These are phyloP conservation scores for Agrilus cyanescens DNA, from an alignment of 2,888 invertebrate species.

Conservation along the genomic window DNA sequence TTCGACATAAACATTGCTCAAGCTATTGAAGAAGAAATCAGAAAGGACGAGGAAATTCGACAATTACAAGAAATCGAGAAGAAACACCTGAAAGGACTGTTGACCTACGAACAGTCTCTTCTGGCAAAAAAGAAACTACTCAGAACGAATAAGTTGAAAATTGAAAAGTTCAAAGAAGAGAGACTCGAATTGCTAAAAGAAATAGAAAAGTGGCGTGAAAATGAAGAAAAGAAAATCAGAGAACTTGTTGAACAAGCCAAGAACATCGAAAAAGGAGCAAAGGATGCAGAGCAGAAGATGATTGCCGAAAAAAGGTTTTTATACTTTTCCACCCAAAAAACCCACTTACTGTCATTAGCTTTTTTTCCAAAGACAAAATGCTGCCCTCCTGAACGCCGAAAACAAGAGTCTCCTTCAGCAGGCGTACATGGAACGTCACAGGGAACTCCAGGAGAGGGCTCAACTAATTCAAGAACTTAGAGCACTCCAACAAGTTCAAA, in stretches of 20 bases:
- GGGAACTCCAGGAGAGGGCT: conserved; percentile 30
- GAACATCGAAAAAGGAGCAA: conserved; percentile 37
- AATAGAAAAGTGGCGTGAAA: conserved; percentile 40
- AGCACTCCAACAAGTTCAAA: conserved; percentile 28
- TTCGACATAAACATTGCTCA: conserved; percentile 35
- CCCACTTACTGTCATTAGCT: too few relatives aligned
- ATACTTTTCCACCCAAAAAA: too few relatives aligned
- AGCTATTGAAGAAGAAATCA: conserved; percentile 36
- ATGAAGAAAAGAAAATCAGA: conserved; percentile 40
- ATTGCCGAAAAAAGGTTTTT: conserved; percentile 39
- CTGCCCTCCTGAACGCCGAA: conserved; percentile 39
- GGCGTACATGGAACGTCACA: conserved; percentile 26
- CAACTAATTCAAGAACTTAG: conserved; percentile 35
- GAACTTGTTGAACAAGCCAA: conserved; percentile 37
- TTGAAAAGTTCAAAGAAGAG: conserved; percentile 40
- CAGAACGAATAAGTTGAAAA: conserved; percentile 40
- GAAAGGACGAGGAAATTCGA: conserved; percentile 38
- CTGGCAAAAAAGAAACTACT: conserved; percentile 41
- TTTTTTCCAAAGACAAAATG: conserved; percentile 26
- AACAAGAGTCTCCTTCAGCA: conserved; percentile 30
- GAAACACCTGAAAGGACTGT: conserved; percentile 45
- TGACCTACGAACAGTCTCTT: conserved; percentile 47
- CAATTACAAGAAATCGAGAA: conserved; percentile 42
- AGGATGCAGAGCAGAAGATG: conserved; percentile 41
- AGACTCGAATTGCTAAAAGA: conserved; percentile 37